Evolutionary conservation across 2,113 vertebrate species (phyloP).

Genomic region (Alces alces): DNA sequence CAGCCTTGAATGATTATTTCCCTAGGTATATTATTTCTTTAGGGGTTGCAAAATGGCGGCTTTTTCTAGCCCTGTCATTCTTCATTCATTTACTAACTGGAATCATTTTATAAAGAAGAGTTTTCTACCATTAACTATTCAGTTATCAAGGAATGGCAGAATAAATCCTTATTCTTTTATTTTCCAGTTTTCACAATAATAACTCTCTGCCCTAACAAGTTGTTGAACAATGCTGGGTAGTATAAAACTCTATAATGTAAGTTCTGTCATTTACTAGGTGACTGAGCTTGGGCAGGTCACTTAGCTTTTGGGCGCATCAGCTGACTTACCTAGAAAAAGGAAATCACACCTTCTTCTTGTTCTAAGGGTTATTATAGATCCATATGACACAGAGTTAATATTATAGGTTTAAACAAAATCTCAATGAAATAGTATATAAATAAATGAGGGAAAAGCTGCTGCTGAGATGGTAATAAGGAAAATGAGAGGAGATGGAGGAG

Average conservation of each 20-base stretch:
- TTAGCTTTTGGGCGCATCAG: neutral
- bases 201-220: neutral
- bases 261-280: neutral
- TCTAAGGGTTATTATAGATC: neutral
- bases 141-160: neutral
- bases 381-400: neutral
- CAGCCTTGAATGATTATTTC: neutral
- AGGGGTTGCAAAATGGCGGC: neutral
- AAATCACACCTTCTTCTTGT: neutral
- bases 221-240: neutral
- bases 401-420: neutral
- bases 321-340: neutral
- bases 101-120: neutral
- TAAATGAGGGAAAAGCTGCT: neutral
- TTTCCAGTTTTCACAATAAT: neutral
- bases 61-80: neutral
- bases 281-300: neutral
- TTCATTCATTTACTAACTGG: neutral
- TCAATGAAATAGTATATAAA: neutral
- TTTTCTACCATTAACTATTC: neutral
- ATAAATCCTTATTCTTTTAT: neutral
- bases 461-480: neutral
- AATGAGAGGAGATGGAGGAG: neutral
- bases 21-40: neutral
- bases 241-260: neutral